phyloP scores from a whole-genome alignment of 2,113 vertebrate genomes.

The Nymphicus hollandicus region DNA sequence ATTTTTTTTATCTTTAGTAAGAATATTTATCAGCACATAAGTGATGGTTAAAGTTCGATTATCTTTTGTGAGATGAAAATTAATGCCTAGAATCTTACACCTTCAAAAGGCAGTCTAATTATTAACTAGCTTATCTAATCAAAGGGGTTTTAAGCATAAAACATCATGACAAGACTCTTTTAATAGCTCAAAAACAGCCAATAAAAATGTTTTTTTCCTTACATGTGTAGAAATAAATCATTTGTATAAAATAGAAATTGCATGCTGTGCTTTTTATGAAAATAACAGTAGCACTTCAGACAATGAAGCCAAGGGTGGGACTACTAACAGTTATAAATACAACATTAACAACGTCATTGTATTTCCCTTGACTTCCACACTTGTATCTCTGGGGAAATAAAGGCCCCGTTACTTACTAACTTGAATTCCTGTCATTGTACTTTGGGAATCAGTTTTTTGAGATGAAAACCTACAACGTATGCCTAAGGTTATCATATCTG shows the following conservation, averaged over 20 bases:
- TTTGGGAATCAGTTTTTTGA: conserved; percentile 42
- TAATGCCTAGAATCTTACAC: not conserved
- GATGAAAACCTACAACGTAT: conserved; percentile 11
- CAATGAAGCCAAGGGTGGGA: conserved; percentile 69
- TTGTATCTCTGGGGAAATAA: conserved; percentile 75
- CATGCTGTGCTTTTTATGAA: conserved; percentile 63
- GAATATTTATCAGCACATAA: not conserved
- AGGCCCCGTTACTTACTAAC: conserved; percentile 51
- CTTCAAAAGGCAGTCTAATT: not conserved
- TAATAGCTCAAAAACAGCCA: not conserved
- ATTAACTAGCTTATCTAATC: not conserved
- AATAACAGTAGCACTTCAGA: conserved; percentile 65
- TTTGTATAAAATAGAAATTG: conserved; percentile 60
- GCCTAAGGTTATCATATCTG: conserved; percentile 59
- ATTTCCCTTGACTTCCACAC: conserved; percentile 76
- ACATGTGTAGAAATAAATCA: conserved; percentile 58
- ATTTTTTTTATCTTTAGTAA: not conserved
- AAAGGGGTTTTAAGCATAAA: not conserved
- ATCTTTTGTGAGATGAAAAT: not conserved
- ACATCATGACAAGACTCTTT: not conserved
- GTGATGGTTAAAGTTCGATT: not conserved
- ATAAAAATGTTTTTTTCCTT: conserved; percentile 36
- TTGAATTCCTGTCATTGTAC: conserved; percentile 81
- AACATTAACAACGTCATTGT: conserved; percentile 72
- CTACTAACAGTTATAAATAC: conserved; percentile 73